Evolutionary conservation across 2,113 vertebrate species (phyloP).

Genomic region (Megaleporinus macrocephalus): DNA sequence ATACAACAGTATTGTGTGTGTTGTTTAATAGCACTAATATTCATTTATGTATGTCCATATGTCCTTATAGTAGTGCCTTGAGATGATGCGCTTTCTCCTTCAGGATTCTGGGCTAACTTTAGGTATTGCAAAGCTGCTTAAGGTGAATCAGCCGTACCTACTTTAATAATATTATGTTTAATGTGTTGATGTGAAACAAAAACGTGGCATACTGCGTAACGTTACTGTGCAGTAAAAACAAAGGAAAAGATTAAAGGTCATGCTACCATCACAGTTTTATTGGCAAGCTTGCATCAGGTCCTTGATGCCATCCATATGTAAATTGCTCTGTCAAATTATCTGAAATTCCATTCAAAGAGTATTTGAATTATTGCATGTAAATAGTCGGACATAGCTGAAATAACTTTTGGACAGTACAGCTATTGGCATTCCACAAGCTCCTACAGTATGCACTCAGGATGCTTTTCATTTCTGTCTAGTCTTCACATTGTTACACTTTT

Average conservation of each 20-base stretch:
- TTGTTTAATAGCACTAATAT: background rate
- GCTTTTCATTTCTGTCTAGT: background rate
- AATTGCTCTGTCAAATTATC: too few species aligned
- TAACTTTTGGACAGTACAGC: background rate
- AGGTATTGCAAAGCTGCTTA: background rate
- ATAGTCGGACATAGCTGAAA: background rate
- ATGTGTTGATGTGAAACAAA: background rate
- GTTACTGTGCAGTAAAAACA: background rate
- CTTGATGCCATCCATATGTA: too few species aligned
- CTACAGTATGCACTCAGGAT: conserved; percentile 19
- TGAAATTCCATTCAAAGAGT: too few species aligned
- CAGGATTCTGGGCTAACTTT: background rate
- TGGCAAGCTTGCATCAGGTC: too few species aligned
- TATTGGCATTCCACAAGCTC: background rate
- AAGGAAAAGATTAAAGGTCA: too few species aligned
- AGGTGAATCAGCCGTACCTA: background rate
- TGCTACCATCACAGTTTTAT: too few species aligned
- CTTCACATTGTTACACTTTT: background rate
- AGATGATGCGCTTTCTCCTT: background rate
- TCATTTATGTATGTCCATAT: background rate
- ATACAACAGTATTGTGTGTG: background rate
- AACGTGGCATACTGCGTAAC: background rate
- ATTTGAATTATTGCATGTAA: background rate
- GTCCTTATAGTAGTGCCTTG: background rate
- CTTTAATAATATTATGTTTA: background rate